phyloP scores from a whole-genome alignment of 2,113 vertebrate genomes.

The Lophochroa leadbeateri region DNA sequence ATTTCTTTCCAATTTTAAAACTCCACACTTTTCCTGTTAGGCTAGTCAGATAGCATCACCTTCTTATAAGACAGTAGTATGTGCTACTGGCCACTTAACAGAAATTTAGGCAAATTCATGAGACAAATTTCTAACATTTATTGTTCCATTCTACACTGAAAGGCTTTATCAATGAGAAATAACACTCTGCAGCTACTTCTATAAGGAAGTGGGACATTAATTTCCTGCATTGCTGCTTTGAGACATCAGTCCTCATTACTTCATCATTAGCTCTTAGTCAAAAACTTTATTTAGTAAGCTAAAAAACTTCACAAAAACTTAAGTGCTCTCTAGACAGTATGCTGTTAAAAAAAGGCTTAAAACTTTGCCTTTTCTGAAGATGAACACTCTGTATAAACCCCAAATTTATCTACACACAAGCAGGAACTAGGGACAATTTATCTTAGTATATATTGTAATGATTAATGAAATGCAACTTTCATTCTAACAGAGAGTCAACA shows the following conservation, averaged over 20 bases:
- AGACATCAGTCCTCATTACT: not conserved
- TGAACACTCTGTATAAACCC: not conserved
- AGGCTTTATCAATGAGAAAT: not conserved
- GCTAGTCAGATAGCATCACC: not conserved
- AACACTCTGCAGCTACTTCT: not conserved
- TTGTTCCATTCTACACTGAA: not conserved
- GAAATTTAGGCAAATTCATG: not conserved
- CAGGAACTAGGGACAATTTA: not conserved
- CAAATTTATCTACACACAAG: not conserved
- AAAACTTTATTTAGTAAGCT: not conserved
- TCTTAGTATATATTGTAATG: not conserved
- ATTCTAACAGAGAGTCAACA: not conserved
- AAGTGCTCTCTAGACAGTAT: not conserved
- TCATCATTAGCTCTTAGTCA: not conserved
- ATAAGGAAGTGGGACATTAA: accelerated
- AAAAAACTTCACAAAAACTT: not conserved
- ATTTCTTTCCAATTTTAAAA: not conserved
- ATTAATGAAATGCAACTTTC: not conserved
- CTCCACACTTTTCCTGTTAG: not conserved
- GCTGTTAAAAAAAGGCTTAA: not conserved
- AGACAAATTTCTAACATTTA: not conserved
- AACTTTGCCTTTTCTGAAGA: not conserved
- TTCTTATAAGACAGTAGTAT: not conserved
- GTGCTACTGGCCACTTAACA: not conserved
- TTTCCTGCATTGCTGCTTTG: not conserved